Base-by-base conservation (phyloP, 53 echinoderm and acorn worm species). In the Apostichopus leukothele region DNA sequence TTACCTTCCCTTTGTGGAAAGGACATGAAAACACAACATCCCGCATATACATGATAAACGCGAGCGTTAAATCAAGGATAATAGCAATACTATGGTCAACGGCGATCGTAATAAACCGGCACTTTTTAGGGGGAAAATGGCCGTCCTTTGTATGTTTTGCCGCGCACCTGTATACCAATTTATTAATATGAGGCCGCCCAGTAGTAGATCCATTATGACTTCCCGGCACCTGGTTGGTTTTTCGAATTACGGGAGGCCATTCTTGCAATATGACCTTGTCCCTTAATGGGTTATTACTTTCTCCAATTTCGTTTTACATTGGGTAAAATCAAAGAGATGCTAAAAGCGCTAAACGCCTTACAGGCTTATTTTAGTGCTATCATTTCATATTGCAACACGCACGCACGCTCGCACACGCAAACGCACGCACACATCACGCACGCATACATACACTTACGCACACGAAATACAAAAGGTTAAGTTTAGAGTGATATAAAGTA, bases 11-110 rank as follows among this genome's bases (percentile, higher is more conserved):
- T 51, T 79, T 79, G 52, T 79, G 79, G n/a, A 79, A 79, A n/a
- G 79, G 79, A 79, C 79, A 79, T 79, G 79, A 79, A 79, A 79
- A 53, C 79, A 79, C 18, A 77, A 79, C 79, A 79, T 52, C 79
- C 11, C 10, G 14, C 79, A 39, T 52, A 10, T 50, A 51, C 52
- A 52, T 79, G 53, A 52, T 79, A 79, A 79, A 79, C 51, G n/a
- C 11, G 79, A 79, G n/a, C 14, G 79, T 79, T 79, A 79, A 50
- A 79, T 79, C 79, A 79, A 53, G 79, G 79, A 51, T 52, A 52
- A 14, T 52, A 52, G 5, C 20, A 5, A 13, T 18, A 52, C 50
- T 52, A 39, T 52, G 5, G 39, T 52, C 3, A 51, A n/a, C 53
- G 52, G 51, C 51, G 79, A 53, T 79, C 52, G 39, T 39, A 39